Conservation (phyloP, 2,888 invertebrate genomes). For the Hypena proboscidalis region DNA sequence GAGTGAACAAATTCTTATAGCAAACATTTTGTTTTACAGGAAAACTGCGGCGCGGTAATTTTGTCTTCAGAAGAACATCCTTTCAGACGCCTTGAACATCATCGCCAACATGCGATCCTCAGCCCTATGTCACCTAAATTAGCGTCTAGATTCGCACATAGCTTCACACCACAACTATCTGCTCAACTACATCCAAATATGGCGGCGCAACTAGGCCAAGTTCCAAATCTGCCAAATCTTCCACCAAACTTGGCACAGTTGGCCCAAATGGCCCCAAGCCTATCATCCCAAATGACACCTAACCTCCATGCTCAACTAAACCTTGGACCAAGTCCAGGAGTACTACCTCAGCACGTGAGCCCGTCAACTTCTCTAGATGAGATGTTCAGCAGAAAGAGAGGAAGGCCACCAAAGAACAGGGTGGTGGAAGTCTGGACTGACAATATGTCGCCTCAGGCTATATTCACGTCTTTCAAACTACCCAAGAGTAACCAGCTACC, state of each 20-base stretch:
- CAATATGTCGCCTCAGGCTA: constrained; percentile 94
- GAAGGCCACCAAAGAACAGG: constrained; percentile 98
- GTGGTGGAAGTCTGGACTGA: constrained; percentile 96
- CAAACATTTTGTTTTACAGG: constrained; percentile 73
- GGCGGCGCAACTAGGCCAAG: constrained; percentile 80
- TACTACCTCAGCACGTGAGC: constrained; percentile 72
- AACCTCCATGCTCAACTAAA: constrained; percentile 77
- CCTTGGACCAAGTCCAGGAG: constrained; percentile 67
- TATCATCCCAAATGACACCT: constrained; percentile 72
- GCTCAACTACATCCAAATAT: constrained; percentile 81
- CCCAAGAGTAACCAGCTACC: constrained; percentile 88
- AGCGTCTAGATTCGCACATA: constrained; percentile 85
- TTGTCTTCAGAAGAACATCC: constrained; percentile 90
- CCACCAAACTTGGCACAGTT: constrained; percentile 78
- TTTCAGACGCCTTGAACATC: constrained; percentile 93
- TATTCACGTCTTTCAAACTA: constrained; percentile 96
- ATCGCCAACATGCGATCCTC: constrained; percentile 92
- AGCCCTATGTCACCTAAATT: constrained; percentile 86
- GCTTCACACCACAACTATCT: constrained; percentile 79
- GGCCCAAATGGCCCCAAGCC: constrained; percentile 78
- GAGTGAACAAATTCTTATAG: too few relatives aligned
- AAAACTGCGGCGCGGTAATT: constrained; percentile 92
- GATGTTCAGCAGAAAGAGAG: constrained; percentile 96
- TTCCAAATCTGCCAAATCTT: constrained; percentile 66
- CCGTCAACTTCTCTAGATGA: constrained; percentile 92